Evolutionary conservation across 2,113 vertebrate species (phyloP), one percentile per base, ranked within the genome.

Genomic region (Oostethus manadensis): DNA sequence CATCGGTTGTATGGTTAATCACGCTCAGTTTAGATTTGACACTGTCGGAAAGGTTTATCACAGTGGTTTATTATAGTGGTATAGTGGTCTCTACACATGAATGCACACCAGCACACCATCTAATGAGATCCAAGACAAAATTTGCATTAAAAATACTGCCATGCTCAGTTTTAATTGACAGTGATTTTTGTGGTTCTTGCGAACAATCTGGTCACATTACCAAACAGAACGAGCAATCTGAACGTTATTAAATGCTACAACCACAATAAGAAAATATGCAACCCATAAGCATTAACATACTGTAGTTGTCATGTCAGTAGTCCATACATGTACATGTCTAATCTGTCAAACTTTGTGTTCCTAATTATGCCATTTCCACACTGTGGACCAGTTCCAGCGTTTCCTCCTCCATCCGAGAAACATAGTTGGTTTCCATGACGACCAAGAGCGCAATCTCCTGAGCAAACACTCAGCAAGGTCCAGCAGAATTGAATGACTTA

Each of bases 351-450:
- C 44, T 16, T 3, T 46, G 46, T n/a, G 9, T 46, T 56, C 13
- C 46, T 61, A 35, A 43, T 58, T 58, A 35, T 64, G 6, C 17
- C 8, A 16, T 46, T 46, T 46, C 43, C 43, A 58, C 51, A 58
- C 45, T 56, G 57, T 23, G 21, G 15, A 53, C 22, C 22, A 48
- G 33, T 57, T 48, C 67, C 55, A 21, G 70, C 29, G 60, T 58
- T 67, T 59, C 56, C 56, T 77, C 66, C 66, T 48, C 62, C 59
- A 68, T 46, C 61, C 58, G 66, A 72, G 78, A 82, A 84, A 86
- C 85, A 86, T 45, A 9, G 26, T 22, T 64, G 63, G 85, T 89
- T 86, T 79, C 85, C 83, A 85, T 85, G 80, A 59, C 77, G 77
- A 85, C 78, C 60, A 60, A 64, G 58, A 79, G 55, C 70, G 55